These are phyloP conservation scores for Todiramphus chloris DNA, from an alignment of 2,113 vertebrate genomes.

Conservation along the genomic window DNA sequence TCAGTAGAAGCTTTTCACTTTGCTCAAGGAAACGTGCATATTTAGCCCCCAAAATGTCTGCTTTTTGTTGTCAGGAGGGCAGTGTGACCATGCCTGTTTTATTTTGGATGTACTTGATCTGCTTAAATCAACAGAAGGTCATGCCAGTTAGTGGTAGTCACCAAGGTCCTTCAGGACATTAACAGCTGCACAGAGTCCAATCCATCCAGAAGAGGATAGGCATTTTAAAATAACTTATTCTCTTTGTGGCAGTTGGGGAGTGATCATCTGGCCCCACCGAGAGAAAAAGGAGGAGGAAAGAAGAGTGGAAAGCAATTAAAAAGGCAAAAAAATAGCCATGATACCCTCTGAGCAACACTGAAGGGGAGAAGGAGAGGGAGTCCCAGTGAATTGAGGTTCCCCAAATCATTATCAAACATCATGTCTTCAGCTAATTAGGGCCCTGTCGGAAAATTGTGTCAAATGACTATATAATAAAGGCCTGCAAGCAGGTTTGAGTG, in stretches of 20 bases:
- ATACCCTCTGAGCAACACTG: neutral
- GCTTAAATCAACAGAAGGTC: slow-evolving; percentile 42
- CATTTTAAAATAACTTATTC: slow-evolving; percentile 30
- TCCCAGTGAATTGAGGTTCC: neutral
- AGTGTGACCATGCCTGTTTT: neutral
- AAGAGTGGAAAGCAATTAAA: slow-evolving; percentile 31
- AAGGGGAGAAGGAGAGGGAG: neutral
- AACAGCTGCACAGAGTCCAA: slow-evolving; percentile 24
- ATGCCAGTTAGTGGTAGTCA: neutral
- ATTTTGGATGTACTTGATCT: neutral
- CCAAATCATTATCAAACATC: slow-evolving; percentile 23
- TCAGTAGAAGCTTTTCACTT: neutral
- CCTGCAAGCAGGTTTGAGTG: neutral
- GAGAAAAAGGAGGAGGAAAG: slow-evolving; percentile 14
- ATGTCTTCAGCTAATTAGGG: slow-evolving; percentile 47
- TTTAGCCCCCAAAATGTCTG: neutral
- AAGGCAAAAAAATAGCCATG: neutral
- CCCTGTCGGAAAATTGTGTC: slow-evolving; percentile 36
- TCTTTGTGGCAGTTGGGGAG: neutral
- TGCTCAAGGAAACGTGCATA: neutral
- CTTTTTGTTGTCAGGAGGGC: neutral
- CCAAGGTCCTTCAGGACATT: slow-evolving; percentile 22
- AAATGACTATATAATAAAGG: neutral
- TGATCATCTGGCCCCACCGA: slow-evolving; percentile 6
- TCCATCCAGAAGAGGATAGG: neutral